Conservation (phyloP, 2,797 vertebrate species). For the Oreochromis mossambicus region DNA sequence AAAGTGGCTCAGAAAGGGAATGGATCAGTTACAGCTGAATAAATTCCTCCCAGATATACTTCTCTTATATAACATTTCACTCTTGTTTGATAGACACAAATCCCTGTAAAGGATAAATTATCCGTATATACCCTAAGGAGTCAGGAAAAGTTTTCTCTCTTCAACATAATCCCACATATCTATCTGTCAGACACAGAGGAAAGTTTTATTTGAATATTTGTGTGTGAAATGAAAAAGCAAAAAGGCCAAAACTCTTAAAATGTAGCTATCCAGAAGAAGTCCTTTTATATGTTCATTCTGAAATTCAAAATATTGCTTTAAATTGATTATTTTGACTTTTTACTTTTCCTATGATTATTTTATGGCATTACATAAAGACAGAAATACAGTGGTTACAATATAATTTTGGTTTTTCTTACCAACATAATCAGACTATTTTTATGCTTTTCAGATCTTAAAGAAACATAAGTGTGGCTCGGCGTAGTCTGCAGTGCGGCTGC, state of each 20-base stretch:
- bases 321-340: neutral
- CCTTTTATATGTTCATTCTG: neutral
- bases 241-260: slow-evolving; percentile 3
- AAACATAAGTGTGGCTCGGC: neutral
- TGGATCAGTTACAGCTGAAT: slow-evolving; percentile 67
- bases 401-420: neutral
- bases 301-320: neutral
- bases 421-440: neutral
- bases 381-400: neutral
- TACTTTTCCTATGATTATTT: neutral
- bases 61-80: slow-evolving; percentile 73
- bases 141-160: slow-evolving; percentile 56
- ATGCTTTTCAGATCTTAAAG: neutral
- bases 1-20: slow-evolving; percentile 50
- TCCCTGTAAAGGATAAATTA: slow-evolving; percentile 68
- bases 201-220: slow-evolving; percentile 40
- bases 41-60: slow-evolving; percentile 63
- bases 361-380: neutral
- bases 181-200: slow-evolving; percentile 44
- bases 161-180: slow-evolving; percentile 70
- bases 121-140: slow-evolving; percentile 51
- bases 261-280: neutral
- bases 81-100: slow-evolving; percentile 71
- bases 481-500: neutral
- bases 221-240: slow-evolving; percentile 37